Base-by-base conservation (phyloP, 2,113 vertebrate species). In the Sylvilagus bachmani region DNA sequence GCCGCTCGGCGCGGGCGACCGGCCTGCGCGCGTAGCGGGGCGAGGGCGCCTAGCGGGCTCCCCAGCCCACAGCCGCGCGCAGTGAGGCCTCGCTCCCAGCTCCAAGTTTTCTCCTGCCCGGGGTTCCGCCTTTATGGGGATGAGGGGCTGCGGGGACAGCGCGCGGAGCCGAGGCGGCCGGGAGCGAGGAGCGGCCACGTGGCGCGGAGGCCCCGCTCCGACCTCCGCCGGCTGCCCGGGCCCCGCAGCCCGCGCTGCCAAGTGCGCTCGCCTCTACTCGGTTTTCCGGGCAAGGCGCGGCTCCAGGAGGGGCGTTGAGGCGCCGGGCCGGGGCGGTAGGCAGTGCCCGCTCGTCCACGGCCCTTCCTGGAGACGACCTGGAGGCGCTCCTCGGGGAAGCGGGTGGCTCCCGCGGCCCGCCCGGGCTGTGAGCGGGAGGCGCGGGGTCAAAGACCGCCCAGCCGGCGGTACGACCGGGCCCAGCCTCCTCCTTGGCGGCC, bases 361-460 rank as follows among this genome's bases (percentile, higher is more conserved):
- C 58, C 71, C 31, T 79, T 29, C 70, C 29, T 75, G 2, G 16
- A 17, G 29, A 38, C 38, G 27, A 31, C 55, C 33, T 27, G 12
- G 22, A 62, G 74, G 22, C 19, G 12, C 62, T 13, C 8, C 67
- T 9, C 1, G 75, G 74, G 22, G 90, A 62, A 69, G 70, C 70
- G 25, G 62, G 19, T 4, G 79, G 61, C 27, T 66, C 29, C 55
- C 2, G 66, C 78, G 2, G 53, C 17, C 6, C 1, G 66, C 49
- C 69, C 27, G 16, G 25, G 83, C 73, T n/a, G 81, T 36, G 89
- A 25, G 90, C 66, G 61, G 87, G 92, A 69, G 55, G 78, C 70
- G 64, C 70, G 51, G 53, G 93, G 95, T 79, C 92, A 73, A 14
- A 29, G 78, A 75, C 94, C 84, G 92, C 90, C 90, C 27, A 73